Evolutionary conservation across 2,797 vertebrate genomes (phyloP).

Genomic region (Channallabes apus): DNA sequence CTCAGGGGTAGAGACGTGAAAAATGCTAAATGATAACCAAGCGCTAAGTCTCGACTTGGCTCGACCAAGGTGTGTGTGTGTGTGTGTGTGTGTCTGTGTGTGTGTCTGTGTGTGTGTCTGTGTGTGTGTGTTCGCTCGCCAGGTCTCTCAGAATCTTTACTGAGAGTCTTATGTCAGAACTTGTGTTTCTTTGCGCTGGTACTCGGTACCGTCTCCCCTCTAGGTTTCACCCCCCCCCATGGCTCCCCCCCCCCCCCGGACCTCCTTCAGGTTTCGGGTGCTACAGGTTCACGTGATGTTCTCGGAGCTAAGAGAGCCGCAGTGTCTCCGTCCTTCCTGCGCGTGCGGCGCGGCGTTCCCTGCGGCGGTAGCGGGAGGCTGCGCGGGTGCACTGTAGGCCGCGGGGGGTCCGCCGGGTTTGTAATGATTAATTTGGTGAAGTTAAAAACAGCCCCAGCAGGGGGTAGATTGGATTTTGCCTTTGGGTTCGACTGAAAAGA

Average conservation of each 20-base stretch:
- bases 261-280: no score
- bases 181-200: no score
- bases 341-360: background rate
- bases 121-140: no score
- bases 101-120: no score
- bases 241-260: no score
- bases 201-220: no score
- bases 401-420: conserved; percentile 20
- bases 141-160: no score
- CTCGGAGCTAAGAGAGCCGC: background rate
- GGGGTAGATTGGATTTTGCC: conserved; percentile 63
- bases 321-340: background rate
- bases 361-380: background rate
- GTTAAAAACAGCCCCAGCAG: conserved; percentile 51
- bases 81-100: no score
- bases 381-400: background rate
- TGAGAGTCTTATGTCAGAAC: no score
- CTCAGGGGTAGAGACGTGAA: background rate
- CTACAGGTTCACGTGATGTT: background rate
- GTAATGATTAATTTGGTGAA: conserved; percentile 58
- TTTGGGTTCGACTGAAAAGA: conserved; percentile 48
- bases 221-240: no score
- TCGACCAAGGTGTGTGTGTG: background rate
- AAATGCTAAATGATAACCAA: no score
- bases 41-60: no score